Evolutionary conservation across 2,797 vertebrate genomes (phyloP).

Genomic region (Buceros bicornis): DNA sequence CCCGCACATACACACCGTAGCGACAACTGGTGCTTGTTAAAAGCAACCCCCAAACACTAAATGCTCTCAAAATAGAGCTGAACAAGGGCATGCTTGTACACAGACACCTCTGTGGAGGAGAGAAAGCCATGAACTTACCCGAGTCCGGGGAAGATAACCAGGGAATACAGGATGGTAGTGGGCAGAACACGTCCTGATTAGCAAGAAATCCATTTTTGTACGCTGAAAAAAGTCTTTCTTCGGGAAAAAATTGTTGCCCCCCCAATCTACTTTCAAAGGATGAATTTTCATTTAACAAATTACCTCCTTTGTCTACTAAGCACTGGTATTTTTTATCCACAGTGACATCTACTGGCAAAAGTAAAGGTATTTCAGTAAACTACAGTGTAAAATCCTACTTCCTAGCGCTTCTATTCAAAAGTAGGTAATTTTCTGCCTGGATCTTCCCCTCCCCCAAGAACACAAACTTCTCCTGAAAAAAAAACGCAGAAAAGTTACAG

Average conservation of each 20-base stretch:
- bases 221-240: not conserved
- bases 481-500: not conserved
- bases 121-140: constrained; percentile 59
- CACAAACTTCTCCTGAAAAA: not conserved
- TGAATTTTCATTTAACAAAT: constrained; percentile 74
- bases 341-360: constrained; percentile 80
- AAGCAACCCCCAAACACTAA: not conserved
- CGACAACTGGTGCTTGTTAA: not conserved
- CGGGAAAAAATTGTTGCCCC: not conserved
- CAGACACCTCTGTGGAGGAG: not conserved
- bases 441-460: not conserved
- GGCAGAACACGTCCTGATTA: not conserved
- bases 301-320: constrained; percentile 68
- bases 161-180: not conserved
- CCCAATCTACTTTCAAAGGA: constrained; percentile 49
- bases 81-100: not conserved
- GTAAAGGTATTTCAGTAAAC: constrained; percentile 13
- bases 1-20: not conserved
- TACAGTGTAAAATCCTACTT: not conserved
- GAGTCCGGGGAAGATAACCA: not conserved
- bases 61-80: not conserved
- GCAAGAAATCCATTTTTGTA: not conserved
- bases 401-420: not conserved
- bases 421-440: not conserved
- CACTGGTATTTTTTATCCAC: constrained; percentile 58